Evolutionary conservation across 2,113 vertebrate genomes (phyloP).

Genomic region (Spea multiplicata): DNA sequence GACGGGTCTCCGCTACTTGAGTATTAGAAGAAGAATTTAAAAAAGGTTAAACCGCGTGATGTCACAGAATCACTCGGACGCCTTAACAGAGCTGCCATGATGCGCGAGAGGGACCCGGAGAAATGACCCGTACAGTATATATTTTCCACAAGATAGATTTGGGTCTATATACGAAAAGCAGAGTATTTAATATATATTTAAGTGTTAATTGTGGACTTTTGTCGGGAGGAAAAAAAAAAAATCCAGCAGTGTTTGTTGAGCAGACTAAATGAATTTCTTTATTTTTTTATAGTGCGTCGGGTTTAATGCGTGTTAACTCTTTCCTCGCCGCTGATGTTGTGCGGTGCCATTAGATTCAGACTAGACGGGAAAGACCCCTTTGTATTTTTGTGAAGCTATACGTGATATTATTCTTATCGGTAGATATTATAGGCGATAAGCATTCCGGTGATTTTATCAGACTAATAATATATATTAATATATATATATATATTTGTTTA

Average conservation of each 20-base stretch:
- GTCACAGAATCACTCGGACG: neutral
- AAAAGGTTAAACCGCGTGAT: neutral
- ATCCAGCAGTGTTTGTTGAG: neutral
- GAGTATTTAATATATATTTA: slow-evolving; percentile 31
- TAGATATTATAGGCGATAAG: slow-evolving; percentile 4
- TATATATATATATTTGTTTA: slow-evolving; percentile 20
- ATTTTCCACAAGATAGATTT: slow-evolving; percentile 29
- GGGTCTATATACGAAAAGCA: slow-evolving; percentile 8
- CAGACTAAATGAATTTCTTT: slow-evolving; percentile 1
- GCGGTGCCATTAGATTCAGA: neutral
- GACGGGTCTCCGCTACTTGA: neutral
- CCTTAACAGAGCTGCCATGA: neutral
- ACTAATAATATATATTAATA: too few species aligned
- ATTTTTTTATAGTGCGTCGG: slow-evolving; percentile 29
- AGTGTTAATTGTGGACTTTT: slow-evolving; percentile 8
- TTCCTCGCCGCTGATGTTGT: neutral
- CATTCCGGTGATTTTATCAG: neutral
- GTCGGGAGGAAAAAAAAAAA: neutral
- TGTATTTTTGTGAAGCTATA: neutral
- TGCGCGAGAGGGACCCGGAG: neutral
- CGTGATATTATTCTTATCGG: slow-evolving; percentile 7
- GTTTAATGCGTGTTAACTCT: neutral
- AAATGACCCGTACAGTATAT: slow-evolving; percentile 26
- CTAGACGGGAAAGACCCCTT: neutral
- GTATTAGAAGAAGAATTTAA: neutral